These are phyloP conservation scores for Hyphantria cunea DNA, from an alignment of 1,140 invertebrate genomes.

Conservation along the genomic window DNA sequence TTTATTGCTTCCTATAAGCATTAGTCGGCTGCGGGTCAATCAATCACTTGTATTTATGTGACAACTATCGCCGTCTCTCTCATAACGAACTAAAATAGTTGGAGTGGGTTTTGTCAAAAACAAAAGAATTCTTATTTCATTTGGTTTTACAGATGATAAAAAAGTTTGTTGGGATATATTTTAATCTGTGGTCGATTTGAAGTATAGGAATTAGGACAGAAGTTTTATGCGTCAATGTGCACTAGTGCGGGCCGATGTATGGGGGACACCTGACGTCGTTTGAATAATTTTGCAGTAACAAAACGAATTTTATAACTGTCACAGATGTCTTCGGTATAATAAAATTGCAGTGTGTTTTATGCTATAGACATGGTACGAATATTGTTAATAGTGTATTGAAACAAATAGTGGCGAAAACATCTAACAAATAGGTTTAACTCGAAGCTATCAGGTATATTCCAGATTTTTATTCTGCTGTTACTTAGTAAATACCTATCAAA, in stretches of 20 bases:
- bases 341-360: constrained; percentile 45
- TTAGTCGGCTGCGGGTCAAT: constrained; percentile 74
- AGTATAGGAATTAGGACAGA: constrained; percentile 30
- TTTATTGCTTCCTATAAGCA: constrained; percentile 75
- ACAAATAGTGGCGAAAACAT: no score
- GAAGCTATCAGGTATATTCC: no score
- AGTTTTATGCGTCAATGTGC: constrained; percentile 35
- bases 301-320: constrained; percentile 64
- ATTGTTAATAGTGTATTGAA: constrained; percentile 1
- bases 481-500: no score
- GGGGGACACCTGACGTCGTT: constrained; percentile 67
- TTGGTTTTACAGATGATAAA: constrained; percentile 32
- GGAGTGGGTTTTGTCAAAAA: constrained; percentile 38
- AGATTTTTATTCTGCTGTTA: no score
- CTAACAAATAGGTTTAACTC: no score
- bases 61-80: constrained; percentile 56
- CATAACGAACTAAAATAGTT: constrained; percentile 44
- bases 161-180: constrained; percentile 33
- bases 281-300: constrained; percentile 74
- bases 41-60: constrained; percentile 77
- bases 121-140: constrained; percentile 43
- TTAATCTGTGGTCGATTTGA: constrained; percentile 37
- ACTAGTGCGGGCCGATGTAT: constrained; percentile 51
- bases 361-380: constrained; percentile 20
- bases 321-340: constrained; percentile 61